Evolutionary conservation across 2,797 vertebrate species (phyloP), one percentile per base, ranked within the genome.

Genomic region (Ctenopoma multispine): DNA sequence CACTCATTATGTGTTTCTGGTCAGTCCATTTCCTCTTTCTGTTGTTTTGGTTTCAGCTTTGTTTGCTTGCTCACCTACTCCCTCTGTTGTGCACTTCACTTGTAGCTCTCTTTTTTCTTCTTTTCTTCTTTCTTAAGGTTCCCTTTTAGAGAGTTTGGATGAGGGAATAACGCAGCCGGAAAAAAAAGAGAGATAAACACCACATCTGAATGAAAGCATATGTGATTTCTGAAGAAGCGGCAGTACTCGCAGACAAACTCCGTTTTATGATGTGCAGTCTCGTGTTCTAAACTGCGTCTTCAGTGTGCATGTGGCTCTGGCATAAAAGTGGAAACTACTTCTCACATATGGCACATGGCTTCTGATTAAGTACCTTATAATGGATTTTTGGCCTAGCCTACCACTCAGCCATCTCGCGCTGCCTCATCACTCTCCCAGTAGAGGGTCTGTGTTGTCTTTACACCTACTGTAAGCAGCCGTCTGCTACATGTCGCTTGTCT

Each of bases 321-420:
- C 9, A 2, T 20, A 31, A 63, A 41, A 34, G 10, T 59, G 31
- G 4, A 59, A 43, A 63, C 46, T 29, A 43, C 53, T 59, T 18
- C 34, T 53, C 47, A 47, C 53, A 53, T 1, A 24, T 43, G 31
- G 17, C 63, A 31, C 40, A 53, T n/a, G 62, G 54, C 49, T 41
- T 63, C 7, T 20, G 60, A 55, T 18, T 38, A 48, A 81, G 43
- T 44, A 36, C 55, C 21, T 40, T 20, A 44, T 44, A 50, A 69
- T 62, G 36, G 20, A 5, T 47, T 71, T 68, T 54, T 46, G 8
- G 15, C 29, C 59, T 23, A 49, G 53, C 53, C 14, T 53, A 27
- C 66, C 29, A n/a, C 21, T 62, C 53, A 68, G 50, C 24, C 23
- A 5, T 55, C 41, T 27, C 55, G 49, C 36, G 9, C 49, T 50